Evolutionary conservation across 1,140 invertebrate species (phyloP).

Genomic region (Ridgeia piscesae): DNA sequence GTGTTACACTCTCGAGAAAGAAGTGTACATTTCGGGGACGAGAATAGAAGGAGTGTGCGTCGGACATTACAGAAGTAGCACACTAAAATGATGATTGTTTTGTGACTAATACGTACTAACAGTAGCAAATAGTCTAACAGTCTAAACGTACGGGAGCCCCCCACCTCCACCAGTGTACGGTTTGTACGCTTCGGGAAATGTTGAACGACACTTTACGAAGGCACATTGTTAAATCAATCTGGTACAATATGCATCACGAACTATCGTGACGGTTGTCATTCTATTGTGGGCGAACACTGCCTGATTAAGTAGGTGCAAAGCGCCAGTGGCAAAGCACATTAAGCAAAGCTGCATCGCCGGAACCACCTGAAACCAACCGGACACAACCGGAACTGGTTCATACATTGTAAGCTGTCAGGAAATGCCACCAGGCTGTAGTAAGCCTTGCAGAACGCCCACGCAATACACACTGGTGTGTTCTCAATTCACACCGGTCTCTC

Average conservation of each 20-base stretch:
- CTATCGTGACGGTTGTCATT: not conserved
- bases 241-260: not conserved
- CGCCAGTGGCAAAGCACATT: not conserved
- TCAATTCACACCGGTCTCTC: too few relatives aligned
- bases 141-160: too few relatives aligned
- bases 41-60: not conserved
- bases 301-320: not conserved
- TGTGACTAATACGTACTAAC: too few relatives aligned
- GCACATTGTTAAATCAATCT: not conserved
- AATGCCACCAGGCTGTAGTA: not conserved
- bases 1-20: constrained; percentile 9
- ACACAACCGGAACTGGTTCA: not conserved
- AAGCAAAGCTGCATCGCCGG: not conserved
- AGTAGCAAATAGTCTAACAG: too few relatives aligned
- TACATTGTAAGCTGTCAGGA: not conserved
- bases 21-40: not conserved
- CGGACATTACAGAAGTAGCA: too few relatives aligned
- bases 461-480: not conserved
- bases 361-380: not conserved
- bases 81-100: too few relatives aligned
- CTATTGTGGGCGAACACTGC: not conserved
- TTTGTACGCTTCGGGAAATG: too few relatives aligned
- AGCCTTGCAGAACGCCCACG: not conserved
- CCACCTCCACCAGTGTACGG: too few relatives aligned
- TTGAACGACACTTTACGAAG: too few relatives aligned